Evolutionary conservation across 2,888 invertebrate species (phyloP).

Genomic region (Dasysyrphus tricinctus): DNA sequence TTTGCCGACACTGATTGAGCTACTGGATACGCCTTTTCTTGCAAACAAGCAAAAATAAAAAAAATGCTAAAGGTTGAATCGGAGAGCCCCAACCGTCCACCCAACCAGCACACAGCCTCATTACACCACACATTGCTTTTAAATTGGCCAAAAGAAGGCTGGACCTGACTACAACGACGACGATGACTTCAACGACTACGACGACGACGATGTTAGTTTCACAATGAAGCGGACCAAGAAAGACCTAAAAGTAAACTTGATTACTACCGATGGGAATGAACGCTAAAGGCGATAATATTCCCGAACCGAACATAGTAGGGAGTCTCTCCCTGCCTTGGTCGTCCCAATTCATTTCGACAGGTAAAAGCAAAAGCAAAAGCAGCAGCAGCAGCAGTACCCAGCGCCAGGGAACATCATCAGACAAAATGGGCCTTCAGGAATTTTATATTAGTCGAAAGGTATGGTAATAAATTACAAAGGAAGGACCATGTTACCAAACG

Average conservation of each 20-base stretch:
- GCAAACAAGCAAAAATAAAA: slow-evolving; percentile 40
- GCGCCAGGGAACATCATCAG: slow-evolving; percentile 57
- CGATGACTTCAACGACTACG: neutral
- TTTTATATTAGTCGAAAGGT: slow-evolving; percentile 75
- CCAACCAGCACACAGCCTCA: slow-evolving; percentile 58
- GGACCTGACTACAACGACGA: slow-evolving; percentile 25
- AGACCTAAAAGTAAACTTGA: slow-evolving; percentile 75
- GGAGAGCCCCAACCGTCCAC: slow-evolving; percentile 38
- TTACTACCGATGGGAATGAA: slow-evolving; percentile 75
- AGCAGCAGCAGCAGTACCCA: slow-evolving; percentile 6
- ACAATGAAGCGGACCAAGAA: slow-evolving; percentile 44
- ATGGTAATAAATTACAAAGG: slow-evolving; percentile 74
- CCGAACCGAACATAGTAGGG: slow-evolving; percentile 43
- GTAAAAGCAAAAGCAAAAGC: slow-evolving; percentile 22
- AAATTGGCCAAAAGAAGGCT: slow-evolving; percentile 59
- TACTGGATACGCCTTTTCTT: slow-evolving; percentile 73
- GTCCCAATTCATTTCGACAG: slow-evolving; percentile 9
- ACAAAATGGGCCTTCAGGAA: slow-evolving; percentile 75
- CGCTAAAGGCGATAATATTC: slow-evolving; percentile 75
- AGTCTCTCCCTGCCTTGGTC: neutral
- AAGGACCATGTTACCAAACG: slow-evolving; percentile 72
- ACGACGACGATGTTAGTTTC: slow-evolving; percentile 7
- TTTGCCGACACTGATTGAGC: slow-evolving; percentile 75
- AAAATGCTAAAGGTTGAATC: slow-evolving; percentile 31
- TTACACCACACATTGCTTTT: slow-evolving; percentile 63